Evolutionary conservation across 2,113 vertebrate species (phyloP).

Genomic region (Prunella himalayana): DNA sequence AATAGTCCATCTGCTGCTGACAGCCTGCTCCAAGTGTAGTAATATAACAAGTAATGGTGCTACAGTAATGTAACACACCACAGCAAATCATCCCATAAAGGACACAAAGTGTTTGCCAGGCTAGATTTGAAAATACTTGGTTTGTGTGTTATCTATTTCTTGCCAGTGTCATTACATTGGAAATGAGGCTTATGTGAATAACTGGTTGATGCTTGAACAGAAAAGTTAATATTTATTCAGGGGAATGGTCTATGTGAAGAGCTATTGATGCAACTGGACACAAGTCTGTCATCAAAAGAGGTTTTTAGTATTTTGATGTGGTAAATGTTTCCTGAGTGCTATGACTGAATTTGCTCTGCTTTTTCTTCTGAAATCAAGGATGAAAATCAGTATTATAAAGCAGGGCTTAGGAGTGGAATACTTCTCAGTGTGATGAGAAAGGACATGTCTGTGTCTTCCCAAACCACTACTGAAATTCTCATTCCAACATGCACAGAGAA

Average conservation of each 20-base stretch:
- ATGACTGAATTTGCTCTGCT: not conserved
- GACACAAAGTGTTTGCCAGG: not conserved
- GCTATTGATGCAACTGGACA: not conserved
- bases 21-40: constrained; percentile 19
- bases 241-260: not conserved
- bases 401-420: not conserved
- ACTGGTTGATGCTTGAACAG: not conserved
- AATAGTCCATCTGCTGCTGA: constrained; percentile 54
- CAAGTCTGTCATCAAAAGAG: not conserved
- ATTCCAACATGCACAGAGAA: not conserved
- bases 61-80: not conserved
- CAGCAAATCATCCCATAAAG: constrained; percentile 32
- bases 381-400: not conserved
- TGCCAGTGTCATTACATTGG: not conserved
- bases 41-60: not conserved
- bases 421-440: not conserved
- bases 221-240: constrained; percentile 45
- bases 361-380: not conserved
- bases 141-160: not conserved
- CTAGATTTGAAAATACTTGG: constrained; percentile 20
- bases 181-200: not conserved
- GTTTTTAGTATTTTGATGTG: not conserved
- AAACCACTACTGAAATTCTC: not conserved
- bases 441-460: not conserved
- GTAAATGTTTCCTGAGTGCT: not conserved